phyloP scores from a whole-genome alignment of 1,140 invertebrate species.

The Bilobella aurantiaca region DNA sequence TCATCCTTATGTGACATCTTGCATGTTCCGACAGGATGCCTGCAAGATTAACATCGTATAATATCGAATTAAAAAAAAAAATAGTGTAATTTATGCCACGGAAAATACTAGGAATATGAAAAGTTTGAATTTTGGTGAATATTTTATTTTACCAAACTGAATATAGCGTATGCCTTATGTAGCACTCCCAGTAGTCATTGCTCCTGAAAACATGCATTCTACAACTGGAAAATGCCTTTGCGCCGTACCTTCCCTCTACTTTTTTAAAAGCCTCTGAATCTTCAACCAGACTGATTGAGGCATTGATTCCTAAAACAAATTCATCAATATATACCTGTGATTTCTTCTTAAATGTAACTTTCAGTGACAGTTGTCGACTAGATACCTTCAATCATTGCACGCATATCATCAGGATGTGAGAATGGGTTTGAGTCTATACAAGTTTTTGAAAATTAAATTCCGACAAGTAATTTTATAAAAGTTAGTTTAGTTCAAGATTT shows the following conservation, averaged over 20 bases:
- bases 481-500: too few species aligned
- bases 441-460: slow-evolving; percentile 26
- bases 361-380: too few species aligned
- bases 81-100: too few species aligned
- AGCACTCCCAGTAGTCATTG: slow-evolving; percentile 17
- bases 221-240: slow-evolving; percentile 16
- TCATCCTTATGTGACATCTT: slow-evolving; percentile 6
- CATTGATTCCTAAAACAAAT: slow-evolving; percentile 12
- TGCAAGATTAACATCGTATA: background rate
- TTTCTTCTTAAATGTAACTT: background rate
- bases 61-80: background rate
- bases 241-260: background rate
- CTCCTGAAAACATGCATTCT: background rate
- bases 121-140: too few species aligned
- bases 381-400: background rate
- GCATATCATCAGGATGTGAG: background rate
- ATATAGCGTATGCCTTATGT: background rate
- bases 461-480: slow-evolving; percentile 21
- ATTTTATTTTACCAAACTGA: slow-evolving; percentile 1
- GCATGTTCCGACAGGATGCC: slow-evolving; percentile 14
- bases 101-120: too few species aligned
- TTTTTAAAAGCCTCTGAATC: slow-evolving; percentile 12
- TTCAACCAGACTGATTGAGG: slow-evolving; percentile 13
- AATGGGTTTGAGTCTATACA: background rate
- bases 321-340: background rate